Evolutionary conservation across 2,797 vertebrate species (phyloP).

Genomic region (Sciurus carolinensis): DNA sequence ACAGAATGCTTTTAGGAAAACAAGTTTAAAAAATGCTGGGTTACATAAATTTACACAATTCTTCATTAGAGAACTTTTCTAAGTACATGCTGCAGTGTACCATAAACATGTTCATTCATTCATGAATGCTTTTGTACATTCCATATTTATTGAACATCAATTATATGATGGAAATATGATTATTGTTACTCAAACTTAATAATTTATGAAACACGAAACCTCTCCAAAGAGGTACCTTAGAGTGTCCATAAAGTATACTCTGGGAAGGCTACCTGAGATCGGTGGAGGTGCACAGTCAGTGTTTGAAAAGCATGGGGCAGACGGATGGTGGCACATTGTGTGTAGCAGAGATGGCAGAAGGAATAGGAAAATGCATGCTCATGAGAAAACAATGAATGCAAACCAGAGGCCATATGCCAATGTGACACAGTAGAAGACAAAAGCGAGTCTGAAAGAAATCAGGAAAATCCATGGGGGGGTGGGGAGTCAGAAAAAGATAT

Average conservation of each 20-base stretch:
- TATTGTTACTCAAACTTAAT: conserved; percentile 29
- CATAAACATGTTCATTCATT: background rate
- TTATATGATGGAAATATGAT: background rate
- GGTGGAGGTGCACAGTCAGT: background rate
- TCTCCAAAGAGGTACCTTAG: background rate
- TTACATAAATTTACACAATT: conserved; percentile 30
- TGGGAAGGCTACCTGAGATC: background rate
- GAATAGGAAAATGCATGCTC: background rate
- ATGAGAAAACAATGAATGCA: conserved; percentile 17
- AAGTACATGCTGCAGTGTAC: background rate
- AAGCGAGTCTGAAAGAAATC: conserved; percentile 42
- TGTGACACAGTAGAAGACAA: background rate
- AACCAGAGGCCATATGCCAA: background rate
- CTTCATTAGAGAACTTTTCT: background rate
- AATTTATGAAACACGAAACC: background rate
- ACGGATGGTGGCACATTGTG: background rate
- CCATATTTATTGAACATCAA: background rate
- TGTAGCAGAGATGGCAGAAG: background rate
- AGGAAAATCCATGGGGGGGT: no score
- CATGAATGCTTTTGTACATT: background rate
- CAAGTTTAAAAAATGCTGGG: background rate
- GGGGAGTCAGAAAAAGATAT: conserved; percentile 32
- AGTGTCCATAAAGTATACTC: background rate
- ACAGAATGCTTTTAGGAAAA: conserved; percentile 34
- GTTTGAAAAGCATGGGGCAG: background rate